Evolutionary conservation across 23 tunicate species (phyloP), one percentile per base, ranked within the genome.

Genomic region (Halocynthia aurantium): DNA sequence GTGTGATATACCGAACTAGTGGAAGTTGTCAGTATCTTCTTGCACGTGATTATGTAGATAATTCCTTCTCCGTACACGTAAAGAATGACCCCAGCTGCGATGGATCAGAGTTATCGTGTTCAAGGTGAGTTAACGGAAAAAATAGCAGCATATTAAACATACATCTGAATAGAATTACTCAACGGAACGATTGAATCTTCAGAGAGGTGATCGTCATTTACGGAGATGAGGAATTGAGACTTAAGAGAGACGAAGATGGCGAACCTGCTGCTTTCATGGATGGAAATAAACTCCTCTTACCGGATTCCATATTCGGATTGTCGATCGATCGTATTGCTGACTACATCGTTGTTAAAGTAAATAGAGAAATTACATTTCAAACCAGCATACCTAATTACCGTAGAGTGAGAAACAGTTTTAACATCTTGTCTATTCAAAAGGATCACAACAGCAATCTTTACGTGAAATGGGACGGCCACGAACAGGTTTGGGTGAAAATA

Each of bases 391-490:
- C 44, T 4, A 31, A 31, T 31, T 31, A 1, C 4, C 44, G 44
- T 31, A 31, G 44, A 31, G 44, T 31, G 44, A 31, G 44, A 31
- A n/a, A 31, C 44, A 31, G 12, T 68, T 68, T 68, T 12, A 2
- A 72, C 15, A 13, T 51, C n/a, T 72, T 49, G 5, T 52, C 10
- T 19, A 18, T 15, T 53, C 67, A 49, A 51, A 56, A 90, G 87
- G 95, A 88, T 64, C 69, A 75, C 58, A 22, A 57, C 7, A 90
- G 88, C 85, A 81, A 81, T 73, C 67, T 92, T 76, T 81, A 82
- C 52, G 86, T 96, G 15, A 96, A 96, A 71, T 96, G 99, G 99
- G 99, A 96, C 71, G 99, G 99, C 12, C 82, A 76, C 20, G 93
- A 96, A 70, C 96, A 92, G 52, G 75, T 96, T 50, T 96, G 96